Percentiles rank a stretch among this genome's conserved stretches.
These are phyloP conservation scores for Mixornis gularis DNA, from an alignment of 2,113 vertebrate species.

Conservation along the genomic window DNA sequence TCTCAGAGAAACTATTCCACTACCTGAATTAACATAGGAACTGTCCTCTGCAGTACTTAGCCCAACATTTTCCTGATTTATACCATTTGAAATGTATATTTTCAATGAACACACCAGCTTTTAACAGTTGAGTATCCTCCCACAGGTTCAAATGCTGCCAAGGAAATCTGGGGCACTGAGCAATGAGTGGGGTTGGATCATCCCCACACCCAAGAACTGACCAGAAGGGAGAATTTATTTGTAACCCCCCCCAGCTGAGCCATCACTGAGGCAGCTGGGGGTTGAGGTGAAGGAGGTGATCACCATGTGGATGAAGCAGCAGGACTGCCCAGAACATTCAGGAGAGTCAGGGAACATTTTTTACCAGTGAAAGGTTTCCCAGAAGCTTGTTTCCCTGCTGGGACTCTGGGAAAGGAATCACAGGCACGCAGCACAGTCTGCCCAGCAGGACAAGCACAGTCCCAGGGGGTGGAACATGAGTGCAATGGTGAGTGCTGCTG, in stretches of 20 bases:
- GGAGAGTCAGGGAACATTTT: background rate
- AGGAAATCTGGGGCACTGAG: background rate
- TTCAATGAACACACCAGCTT: background rate
- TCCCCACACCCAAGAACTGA: no score
- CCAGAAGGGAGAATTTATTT: background rate
- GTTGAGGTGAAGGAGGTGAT: accelerated
- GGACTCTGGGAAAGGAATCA: background rate
- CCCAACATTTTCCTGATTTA: background rate
- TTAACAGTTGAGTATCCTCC: background rate
- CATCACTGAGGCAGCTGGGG: background rate
- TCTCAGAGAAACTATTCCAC: background rate
- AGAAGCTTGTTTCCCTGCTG: background rate
- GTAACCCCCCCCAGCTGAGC: background rate
- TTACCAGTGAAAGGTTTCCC: background rate
- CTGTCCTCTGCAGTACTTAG: background rate
- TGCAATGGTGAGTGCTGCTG: background rate
- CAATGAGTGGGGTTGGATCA: background rate
- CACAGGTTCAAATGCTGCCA: background rate
- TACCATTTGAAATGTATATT: background rate
- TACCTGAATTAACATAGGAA: background rate
- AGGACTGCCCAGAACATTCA: background rate
- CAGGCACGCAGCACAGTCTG: background rate
- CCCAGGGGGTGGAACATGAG: accelerated
- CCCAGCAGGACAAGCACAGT: background rate
- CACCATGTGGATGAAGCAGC: background rate